A percentile compares a stretch with the other conserved stretches of the same genome.
Evolutionary conservation across 1,140 invertebrate genomes (phyloP).

Genomic region (Drosophila baimaii): DNA sequence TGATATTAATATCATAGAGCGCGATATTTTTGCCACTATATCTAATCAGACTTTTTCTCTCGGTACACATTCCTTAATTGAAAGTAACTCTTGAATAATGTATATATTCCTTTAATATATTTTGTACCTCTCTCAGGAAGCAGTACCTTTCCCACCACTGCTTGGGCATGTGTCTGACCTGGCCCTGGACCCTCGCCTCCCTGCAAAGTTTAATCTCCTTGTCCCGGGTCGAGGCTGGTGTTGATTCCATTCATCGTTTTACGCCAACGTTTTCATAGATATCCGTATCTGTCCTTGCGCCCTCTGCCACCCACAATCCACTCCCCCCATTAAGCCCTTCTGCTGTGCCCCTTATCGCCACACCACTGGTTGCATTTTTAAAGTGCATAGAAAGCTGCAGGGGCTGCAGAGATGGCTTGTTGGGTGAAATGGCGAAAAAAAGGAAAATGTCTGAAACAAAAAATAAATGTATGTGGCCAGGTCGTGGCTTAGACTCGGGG

Average conservation of each 20-base stretch:
- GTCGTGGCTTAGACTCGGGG: constrained; percentile 20
- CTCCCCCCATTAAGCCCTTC: background rate
- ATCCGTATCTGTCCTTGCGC: constrained; percentile 34
- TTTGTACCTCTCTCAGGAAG: background rate
- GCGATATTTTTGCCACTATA: no score
- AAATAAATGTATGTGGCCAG: constrained; percentile 23
- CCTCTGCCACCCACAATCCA: background rate
- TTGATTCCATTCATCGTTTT: constrained; percentile 60
- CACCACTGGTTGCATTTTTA: constrained; percentile 53
- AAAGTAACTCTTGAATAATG: no score
- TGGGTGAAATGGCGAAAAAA: constrained; percentile 9
- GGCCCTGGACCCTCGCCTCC: constrained; percentile 9
- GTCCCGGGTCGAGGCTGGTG: constrained; percentile 37
- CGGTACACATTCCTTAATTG: no score
- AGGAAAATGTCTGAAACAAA: constrained; percentile 8
- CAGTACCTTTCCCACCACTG: constrained; percentile 24
- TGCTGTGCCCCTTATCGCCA: constrained; percentile 1
- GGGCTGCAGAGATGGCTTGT: constrained; percentile 44
- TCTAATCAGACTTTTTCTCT: no score
- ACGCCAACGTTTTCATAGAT: constrained; percentile 46
- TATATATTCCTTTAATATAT: no score
- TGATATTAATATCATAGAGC: no score
- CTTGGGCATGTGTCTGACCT: constrained; percentile 39
- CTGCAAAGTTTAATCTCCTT: constrained; percentile 24
- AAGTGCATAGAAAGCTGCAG: constrained; percentile 58